Conservation (phyloP, 1,140 invertebrate genomes). For the Drosophila subobscura region DNA sequence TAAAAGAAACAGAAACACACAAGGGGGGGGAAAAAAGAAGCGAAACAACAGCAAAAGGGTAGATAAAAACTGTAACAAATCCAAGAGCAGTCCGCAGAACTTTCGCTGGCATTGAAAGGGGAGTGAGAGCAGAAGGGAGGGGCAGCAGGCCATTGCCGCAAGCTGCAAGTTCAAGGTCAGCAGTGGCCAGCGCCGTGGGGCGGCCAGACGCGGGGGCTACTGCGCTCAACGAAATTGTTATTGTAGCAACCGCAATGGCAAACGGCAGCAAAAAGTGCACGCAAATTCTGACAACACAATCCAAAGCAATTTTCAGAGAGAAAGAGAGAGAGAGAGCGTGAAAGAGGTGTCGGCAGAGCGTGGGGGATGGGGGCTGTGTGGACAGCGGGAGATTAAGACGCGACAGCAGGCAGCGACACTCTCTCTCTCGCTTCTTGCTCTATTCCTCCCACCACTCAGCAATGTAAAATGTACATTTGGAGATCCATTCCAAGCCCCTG, state of each 20-base stretch:
- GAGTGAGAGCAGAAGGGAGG: neutral
- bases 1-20: constrained; percentile 23
- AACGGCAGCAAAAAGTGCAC: constrained; percentile 14
- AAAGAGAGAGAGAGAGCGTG: neutral
- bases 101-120: constrained; percentile 2
- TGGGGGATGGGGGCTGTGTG: too few relatives aligned
- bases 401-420: too few relatives aligned
- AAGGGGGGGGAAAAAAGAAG: constrained; percentile 21
- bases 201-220: constrained; percentile 19
- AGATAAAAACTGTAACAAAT: constrained; percentile 3
- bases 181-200: constrained; percentile 19
- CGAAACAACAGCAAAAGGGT: constrained; percentile 16
- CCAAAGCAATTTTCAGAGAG: constrained; percentile 1
- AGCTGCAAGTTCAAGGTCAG: constrained; percentile 63
- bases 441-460: too few relatives aligned
- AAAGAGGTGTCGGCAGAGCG: neutral
- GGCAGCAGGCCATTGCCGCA: neutral
- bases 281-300: neutral
- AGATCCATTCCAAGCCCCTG: too few relatives aligned
- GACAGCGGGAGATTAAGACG: neutral
- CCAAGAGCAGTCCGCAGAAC: constrained; percentile 15
- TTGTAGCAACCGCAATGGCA: constrained; percentile 15
- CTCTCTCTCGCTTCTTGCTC: too few relatives aligned
- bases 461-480: too few relatives aligned
- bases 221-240: constrained; percentile 28